Evolutionary conservation across 2,888 invertebrate species (phyloP).

Genomic region (Sipha maydis): DNA sequence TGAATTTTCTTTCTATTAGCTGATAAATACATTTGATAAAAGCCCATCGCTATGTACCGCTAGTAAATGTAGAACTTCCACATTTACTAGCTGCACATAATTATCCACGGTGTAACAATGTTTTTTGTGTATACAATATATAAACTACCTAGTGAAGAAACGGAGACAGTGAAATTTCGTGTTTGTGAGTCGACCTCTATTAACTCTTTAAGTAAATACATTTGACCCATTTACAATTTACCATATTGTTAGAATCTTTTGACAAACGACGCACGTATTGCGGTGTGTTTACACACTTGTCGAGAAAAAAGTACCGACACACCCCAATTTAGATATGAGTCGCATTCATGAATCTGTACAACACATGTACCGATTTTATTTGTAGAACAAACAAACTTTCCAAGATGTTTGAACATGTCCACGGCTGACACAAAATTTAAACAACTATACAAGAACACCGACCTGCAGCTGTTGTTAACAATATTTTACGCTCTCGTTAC

Average conservation of each 20-base stretch:
- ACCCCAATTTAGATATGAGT: neutral
- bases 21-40: neutral
- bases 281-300: neutral
- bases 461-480: neutral
- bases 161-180: neutral
- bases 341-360: neutral
- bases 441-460: neutral
- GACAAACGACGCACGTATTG: too few species aligned
- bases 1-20: neutral
- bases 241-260: neutral
- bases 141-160: neutral
- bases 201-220: neutral
- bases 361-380: neutral
- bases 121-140: neutral
- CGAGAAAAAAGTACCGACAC: neutral
- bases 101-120: too few species aligned
- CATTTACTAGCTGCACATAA: too few species aligned
- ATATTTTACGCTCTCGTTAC: neutral
- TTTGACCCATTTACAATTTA: neutral
- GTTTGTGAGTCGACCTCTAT: neutral
- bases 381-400: neutral
- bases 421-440: neutral
- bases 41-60: neutral
- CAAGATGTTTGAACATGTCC: neutral
- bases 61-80: neutral